Base-by-base conservation (phyloP, 2,888 invertebrate genomes). In the Xestia c-nigrum region DNA sequence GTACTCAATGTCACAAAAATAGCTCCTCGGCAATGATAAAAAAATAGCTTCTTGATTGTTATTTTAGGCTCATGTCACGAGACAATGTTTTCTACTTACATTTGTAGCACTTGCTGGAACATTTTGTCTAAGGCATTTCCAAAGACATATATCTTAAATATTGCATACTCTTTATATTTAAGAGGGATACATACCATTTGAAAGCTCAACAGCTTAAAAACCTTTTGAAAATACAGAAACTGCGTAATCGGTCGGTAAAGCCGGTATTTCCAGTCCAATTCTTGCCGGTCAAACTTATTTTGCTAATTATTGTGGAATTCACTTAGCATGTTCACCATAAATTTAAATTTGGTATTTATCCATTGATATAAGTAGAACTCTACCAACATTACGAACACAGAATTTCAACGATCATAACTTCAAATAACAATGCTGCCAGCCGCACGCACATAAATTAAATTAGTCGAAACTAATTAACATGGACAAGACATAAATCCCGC, bases 401-500 rank as follows among this genome's bases (percentile, higher is more conserved):
- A 74, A 84, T 65, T 59, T 43, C 47, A 9, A 64, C 43, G 38
- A 52, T 52, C 72, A 61, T 66, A 66, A 85, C 55, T 75, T 72
- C 64, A 82, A 81, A 66, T 78, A 46, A n/a, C 66, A 57, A 57
- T 57, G 67, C 59, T 78, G 82, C 67, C 81, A 69, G 80, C 81
- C 81, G 46, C 85, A 70, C 81, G 81, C 69, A 75, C 68, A 31
- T 82, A 66, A 72, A 70, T 72, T 80, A 72, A 80, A 85, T 85
- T 85, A 63, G 46, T 76, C 50, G 65, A 72, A 75, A 69, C 65
- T 69, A 80, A 82, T 80, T 80, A 84, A 57, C 46, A 72, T 80
- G 75, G 55, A 72, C 72, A 6, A 31, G 38, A 55, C 65, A 66
- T 80, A 75, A 75, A 80, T 84, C 71, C 55, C 21, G 19, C 40